Base-by-base conservation (phyloP, 2,113 vertebrate genomes). In the Myiozetetes cayanensis region DNA sequence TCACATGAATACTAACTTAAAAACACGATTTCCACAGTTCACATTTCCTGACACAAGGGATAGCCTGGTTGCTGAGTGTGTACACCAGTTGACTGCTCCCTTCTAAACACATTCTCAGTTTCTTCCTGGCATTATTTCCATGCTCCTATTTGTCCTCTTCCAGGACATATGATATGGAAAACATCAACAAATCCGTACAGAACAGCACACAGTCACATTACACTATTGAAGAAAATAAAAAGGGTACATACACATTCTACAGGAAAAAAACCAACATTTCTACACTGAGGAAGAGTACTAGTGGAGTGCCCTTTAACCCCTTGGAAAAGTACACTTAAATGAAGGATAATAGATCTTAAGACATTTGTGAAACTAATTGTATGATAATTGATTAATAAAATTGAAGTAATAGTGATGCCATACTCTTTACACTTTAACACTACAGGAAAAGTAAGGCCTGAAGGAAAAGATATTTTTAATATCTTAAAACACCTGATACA, bases 331-430 rank as follows among this genome's bases (percentile, higher is more conserved):
- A 84, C 33, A 61, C 13, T 63, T 77, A 55, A 87, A 39, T 73
- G 58, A 25, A 84, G 15, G 23, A 65, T 33, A 65, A 79, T 3
- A 59, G 46, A 72, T 19, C 14, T 65, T 50, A 55, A 58, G 12
- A 85, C 73, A 65, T 24, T 37, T 39, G 46, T 47, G 15, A 73
- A 72, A 61, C 4, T 50, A 65, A 59, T 20, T 55, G 15, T 61
- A 28, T n/a, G 7, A 31, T 24, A 87, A 43, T 24, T 65, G 35
- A 50, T 14, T 52, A 72, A 53, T 33, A 68, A 77, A 81, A 90
- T 30, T 0, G 0, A 83, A 62, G 27, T 50, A 66, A 14, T 47
- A 46, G 4, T 21, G 8, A 9, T 50, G 28, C 8, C 5, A 6
- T n/a, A 39, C 5, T 20, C n/a, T n/a, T n/a, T n/a, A n/a, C n/a